phyloP scores from a whole-genome alignment of 2,888 invertebrate species.

The Coenonympha glycerion region DNA sequence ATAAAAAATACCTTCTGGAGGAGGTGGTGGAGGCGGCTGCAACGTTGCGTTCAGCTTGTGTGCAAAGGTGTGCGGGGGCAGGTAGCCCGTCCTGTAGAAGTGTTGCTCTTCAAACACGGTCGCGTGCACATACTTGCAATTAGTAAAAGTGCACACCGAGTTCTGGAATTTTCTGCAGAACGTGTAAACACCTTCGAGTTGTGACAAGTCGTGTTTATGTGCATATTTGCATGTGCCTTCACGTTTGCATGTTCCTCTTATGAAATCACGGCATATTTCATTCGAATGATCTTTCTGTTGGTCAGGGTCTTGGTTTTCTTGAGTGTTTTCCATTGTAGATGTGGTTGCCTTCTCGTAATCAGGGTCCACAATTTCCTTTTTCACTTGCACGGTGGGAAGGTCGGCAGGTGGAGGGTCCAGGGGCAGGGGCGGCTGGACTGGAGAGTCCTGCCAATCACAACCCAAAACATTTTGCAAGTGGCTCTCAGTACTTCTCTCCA shows the following conservation, averaged over 20 bases:
- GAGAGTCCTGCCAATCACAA: constrained; percentile 5
- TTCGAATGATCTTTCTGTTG: constrained; percentile 11
- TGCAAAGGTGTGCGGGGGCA: constrained; percentile 49
- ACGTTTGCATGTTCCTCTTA: constrained; percentile 48
- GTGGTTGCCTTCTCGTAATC: constrained; percentile 17
- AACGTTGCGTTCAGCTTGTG: constrained; percentile 32
- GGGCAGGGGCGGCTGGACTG: constrained; percentile 31
- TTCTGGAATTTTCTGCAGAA: constrained; percentile 60
- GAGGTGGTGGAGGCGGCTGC: constrained; percentile 34
- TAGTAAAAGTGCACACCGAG: constrained; percentile 38
- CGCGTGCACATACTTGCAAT: constrained; percentile 58
- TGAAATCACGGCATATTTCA: constrained; percentile 51
- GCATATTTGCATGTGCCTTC: constrained; percentile 41
- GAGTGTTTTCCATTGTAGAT: not conserved
- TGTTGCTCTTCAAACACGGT: constrained; percentile 53
- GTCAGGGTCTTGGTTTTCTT: not conserved
- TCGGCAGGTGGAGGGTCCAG: constrained; percentile 32
- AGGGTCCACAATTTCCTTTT: constrained; percentile 27
- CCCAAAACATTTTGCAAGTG: no score
- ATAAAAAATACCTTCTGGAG: constrained; percentile 15
- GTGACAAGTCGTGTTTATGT: constrained; percentile 43
- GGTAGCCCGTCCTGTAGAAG: constrained; percentile 46
- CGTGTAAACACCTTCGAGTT: constrained; percentile 26
- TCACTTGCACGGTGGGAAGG: constrained; percentile 19
- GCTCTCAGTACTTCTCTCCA: not conserved